Percentiles rank a stretch among this genome's conserved stretches.
Conservation (phyloP, 1,140 invertebrate species). For the Leptinotarsa defecta region DNA sequence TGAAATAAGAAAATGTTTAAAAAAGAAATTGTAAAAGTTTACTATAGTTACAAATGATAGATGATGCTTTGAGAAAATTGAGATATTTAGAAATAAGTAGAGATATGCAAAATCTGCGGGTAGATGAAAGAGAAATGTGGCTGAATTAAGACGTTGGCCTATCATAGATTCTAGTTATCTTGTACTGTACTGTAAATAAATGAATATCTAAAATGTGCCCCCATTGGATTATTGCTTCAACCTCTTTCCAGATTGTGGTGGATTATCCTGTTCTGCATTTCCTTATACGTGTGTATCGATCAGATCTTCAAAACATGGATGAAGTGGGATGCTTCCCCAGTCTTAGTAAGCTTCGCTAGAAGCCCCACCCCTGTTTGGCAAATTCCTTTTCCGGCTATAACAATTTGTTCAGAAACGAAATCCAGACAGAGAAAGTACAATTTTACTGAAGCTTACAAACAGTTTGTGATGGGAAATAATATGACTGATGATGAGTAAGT, state of each 20-base stretch:
- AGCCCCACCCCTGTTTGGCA: slow-evolving; percentile 62
- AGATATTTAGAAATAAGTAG: no score
- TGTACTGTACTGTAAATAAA: no score
- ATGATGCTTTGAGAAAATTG: no score
- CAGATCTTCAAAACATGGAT: slow-evolving; percentile 60
- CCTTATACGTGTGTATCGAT: slow-evolving; percentile 58
- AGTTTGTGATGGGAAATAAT: slow-evolving; percentile 43
- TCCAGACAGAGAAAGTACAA: slow-evolving; percentile 52
- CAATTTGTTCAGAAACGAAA: slow-evolving; percentile 62
- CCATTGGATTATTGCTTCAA: not conserved
- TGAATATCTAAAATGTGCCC: no score
- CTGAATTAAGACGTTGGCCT: no score
- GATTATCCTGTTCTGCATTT: slow-evolving; percentile 58
- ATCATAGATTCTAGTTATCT: no score
- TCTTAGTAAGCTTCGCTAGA: slow-evolving; percentile 64
- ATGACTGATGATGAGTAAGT: slow-evolving; percentile 62
- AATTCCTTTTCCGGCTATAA: slow-evolving; percentile 63
- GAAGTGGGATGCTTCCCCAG: slow-evolving; percentile 63
- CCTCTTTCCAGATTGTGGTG: slow-evolving; percentile 60
- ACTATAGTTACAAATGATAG: no score
- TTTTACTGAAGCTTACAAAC: slow-evolving; percentile 53
- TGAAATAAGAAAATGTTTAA: no score
- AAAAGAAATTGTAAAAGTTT: no score
- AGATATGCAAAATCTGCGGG: no score
- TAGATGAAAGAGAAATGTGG: no score